Conservation (phyloP, 2,113 vertebrate genomes). For the Prionailurus bengalensis region DNA sequence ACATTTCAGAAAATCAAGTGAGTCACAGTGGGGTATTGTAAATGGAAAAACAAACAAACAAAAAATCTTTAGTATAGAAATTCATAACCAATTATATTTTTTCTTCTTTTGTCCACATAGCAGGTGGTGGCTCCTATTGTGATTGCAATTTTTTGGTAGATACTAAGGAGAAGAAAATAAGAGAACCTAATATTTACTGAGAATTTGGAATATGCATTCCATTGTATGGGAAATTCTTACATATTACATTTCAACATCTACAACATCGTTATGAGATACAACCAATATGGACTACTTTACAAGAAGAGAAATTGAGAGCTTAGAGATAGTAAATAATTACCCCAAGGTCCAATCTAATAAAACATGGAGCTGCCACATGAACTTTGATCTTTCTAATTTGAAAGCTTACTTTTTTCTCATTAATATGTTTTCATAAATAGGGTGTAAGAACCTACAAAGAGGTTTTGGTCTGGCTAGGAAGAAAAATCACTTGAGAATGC, state of each 20-base stretch:
- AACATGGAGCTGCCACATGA: not conserved
- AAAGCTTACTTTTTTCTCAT: constrained; percentile 14
- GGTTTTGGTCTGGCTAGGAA: not conserved
- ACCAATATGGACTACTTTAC: not conserved
- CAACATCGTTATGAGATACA: not conserved
- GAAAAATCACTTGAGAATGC: not conserved
- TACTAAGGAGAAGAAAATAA: not conserved
- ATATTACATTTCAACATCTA: not conserved
- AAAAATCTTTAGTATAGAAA: constrained; percentile 34
- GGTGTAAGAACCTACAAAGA: not conserved
- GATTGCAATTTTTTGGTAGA: not conserved
- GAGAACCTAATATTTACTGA: not conserved
- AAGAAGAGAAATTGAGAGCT: not conserved
- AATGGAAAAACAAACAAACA: constrained; percentile 76
- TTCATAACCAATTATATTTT: constrained; percentile 63
- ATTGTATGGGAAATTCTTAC: not conserved
- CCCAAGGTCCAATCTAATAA: not conserved
- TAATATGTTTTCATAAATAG: constrained; percentile 15
- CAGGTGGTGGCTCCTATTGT: not conserved
- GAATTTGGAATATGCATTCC: not conserved
- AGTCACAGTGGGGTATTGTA: constrained; percentile 73
- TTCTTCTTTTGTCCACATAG: not conserved
- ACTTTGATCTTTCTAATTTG: not conserved
- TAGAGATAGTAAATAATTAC: not conserved
- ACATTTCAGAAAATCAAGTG: constrained; percentile 79